These are phyloP conservation scores for Panthera leo DNA, from an alignment of 2,113 vertebrate genomes.

Conservation along the genomic window DNA sequence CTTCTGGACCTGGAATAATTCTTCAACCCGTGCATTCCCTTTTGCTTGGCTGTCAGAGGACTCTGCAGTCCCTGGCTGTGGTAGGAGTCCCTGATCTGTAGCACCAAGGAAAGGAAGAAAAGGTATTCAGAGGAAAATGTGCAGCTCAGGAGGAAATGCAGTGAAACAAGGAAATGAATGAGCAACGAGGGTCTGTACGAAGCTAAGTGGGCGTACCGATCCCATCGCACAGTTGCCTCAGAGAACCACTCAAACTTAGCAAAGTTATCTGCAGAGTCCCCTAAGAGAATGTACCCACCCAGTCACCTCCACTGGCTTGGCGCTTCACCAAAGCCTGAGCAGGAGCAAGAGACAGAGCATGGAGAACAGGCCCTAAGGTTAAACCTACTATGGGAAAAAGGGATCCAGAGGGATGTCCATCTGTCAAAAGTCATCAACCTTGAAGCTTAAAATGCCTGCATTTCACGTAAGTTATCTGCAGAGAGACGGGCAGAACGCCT, in stretches of 20 bases:
- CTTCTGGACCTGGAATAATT: conserved; percentile 77
- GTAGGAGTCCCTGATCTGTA: conserved; percentile 75
- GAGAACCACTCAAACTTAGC: background rate
- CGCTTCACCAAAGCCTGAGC: background rate
- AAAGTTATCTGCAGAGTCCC: background rate
- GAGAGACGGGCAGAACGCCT: background rate
- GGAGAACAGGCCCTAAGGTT: background rate
- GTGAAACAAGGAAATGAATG: background rate
- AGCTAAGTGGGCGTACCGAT: too few species aligned
- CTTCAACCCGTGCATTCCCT: conserved; percentile 25
- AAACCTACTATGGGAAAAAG: background rate
- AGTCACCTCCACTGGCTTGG: background rate
- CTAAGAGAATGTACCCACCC: background rate
- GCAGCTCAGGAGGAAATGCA: background rate
- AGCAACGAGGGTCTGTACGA: background rate
- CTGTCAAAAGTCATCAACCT: background rate
- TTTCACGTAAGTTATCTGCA: background rate
- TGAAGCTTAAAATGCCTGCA: background rate
- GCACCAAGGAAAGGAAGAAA: background rate
- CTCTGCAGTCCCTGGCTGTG: conserved; percentile 35
- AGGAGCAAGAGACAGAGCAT: background rate
- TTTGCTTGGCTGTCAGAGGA: conserved; percentile 51
- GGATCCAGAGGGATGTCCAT: background rate
- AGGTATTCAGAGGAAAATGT: background rate
- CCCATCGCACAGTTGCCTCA: background rate